phyloP scores from a whole-genome alignment of 2,797 vertebrate genomes.

The Dicrostonyx torquatus region DNA sequence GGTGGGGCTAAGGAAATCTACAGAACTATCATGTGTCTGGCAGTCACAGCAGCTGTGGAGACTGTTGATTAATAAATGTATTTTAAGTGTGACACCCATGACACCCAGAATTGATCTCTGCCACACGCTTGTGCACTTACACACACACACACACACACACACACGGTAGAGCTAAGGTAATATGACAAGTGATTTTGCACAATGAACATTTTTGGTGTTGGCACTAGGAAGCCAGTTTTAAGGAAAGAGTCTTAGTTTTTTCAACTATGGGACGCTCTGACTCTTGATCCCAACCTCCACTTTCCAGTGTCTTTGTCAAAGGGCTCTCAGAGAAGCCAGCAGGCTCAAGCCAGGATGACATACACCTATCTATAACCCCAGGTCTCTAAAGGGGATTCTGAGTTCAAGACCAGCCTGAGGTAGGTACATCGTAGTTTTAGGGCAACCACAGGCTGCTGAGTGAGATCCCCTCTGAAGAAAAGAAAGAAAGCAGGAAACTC shows the following conservation, averaged over 20 bases:
- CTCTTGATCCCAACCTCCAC: fast-evolving
- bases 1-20: fast-evolving
- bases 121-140: background rate
- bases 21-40: too few relatives aligned
- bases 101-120: background rate
- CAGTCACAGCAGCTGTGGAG: background rate
- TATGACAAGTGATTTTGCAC: slow-evolving; percentile 65
- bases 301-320: background rate
- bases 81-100: slow-evolving; percentile 44
- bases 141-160: background rate
- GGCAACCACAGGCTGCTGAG: background rate
- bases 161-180: slow-evolving; percentile 53
- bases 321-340: background rate
- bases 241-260: background rate
- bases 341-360: background rate
- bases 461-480: background rate
- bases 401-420: background rate
- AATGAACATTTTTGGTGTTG: slow-evolving; percentile 38
- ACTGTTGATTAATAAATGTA: background rate
- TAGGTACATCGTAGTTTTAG: background rate
- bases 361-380: background rate
- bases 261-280: background rate
- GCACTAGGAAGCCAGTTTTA: background rate
- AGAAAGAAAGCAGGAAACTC: too few relatives aligned
- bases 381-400: background rate